A percentile compares a stretch with the other conserved stretches of the same genome.
Evolutionary conservation across 2,888 invertebrate genomes (phyloP).

Genomic region (Nemotelus pantherinus): DNA sequence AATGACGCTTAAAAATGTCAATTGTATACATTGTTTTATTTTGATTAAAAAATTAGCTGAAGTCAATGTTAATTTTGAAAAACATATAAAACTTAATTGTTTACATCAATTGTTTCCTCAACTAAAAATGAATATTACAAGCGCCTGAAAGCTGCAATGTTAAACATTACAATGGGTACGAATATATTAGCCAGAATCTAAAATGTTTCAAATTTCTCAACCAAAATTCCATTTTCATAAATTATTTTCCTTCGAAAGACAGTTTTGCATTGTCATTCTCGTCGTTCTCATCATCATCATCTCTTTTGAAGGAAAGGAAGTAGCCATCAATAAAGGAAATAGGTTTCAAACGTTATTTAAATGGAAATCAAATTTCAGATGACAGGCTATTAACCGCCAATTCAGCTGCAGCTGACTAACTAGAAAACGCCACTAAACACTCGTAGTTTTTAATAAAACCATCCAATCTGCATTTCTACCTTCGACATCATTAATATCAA

Average conservation of each 20-base stretch:
- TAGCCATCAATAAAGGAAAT: conserved; percentile 32
- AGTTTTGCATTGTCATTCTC: conserved; percentile 10
- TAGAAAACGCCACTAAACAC: neutral
- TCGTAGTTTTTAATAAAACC: neutral
- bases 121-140: too few relatives aligned
- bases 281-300: neutral
- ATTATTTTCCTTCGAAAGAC: conserved; percentile 16
- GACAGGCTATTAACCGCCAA: conserved; percentile 33
- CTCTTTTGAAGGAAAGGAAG: conserved; percentile 12
- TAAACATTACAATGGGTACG: too few relatives aligned
- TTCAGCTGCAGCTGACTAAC: conserved; percentile 20
- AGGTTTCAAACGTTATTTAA: conserved; percentile 28
- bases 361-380: conserved; percentile 34
- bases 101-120: too few relatives aligned
- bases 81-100: too few relatives aligned
- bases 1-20: too few relatives aligned
- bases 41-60: too few relatives aligned
- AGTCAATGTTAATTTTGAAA: too few relatives aligned
- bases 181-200: too few relatives aligned
- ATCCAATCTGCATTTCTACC: conserved; percentile 34
- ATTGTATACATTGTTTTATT: too few relatives aligned
- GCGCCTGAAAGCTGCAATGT: too few relatives aligned
- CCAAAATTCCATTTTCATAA: neutral
- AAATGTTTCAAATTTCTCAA: too few relatives aligned
- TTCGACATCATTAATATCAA: conserved; percentile 40